These are phyloP conservation scores for Periophthalmus modestus DNA, from an alignment of 2,113 vertebrate genomes.

Conservation along the genomic window DNA sequence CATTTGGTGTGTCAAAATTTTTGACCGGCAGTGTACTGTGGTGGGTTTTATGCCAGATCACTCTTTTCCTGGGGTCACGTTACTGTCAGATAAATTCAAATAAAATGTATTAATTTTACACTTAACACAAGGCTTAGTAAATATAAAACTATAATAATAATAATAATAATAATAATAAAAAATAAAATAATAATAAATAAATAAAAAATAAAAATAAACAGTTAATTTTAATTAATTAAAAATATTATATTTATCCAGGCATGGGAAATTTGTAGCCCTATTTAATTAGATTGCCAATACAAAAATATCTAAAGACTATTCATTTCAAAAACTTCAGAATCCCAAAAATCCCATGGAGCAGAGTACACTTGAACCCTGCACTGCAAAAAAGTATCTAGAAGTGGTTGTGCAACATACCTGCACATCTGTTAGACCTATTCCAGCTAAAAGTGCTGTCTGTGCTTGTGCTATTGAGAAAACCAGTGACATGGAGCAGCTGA, in stretches of 20 bases:
- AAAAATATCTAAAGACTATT: neutral
- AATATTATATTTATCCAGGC: neutral
- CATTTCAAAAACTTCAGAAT: conserved; percentile 57
- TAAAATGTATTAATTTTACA: too few relatives aligned
- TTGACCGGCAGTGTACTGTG: too few relatives aligned
- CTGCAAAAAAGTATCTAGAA: conserved; percentile 24
- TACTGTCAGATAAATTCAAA: too few relatives aligned
- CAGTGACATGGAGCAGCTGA: conserved; percentile 54
- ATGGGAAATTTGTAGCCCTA: neutral
- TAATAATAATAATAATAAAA: too few relatives aligned
- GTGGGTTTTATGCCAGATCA: too few relatives aligned
- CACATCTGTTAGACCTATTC: conserved; percentile 76
- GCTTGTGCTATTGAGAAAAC: conserved; percentile 45
- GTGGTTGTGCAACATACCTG: conserved; percentile 77
- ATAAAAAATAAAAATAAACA: too few relatives aligned
- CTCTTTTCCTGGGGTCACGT: neutral
- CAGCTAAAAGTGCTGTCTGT: conserved; percentile 54
- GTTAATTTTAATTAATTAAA: neutral
- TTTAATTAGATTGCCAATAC: neutral
- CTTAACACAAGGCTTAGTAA: too few relatives aligned
- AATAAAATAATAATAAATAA: too few relatives aligned
- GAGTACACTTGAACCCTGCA: conserved; percentile 58
- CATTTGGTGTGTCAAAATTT: too few relatives aligned
- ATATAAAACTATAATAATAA: too few relatives aligned
- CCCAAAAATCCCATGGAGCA: conserved; percentile 42